A percentile compares a stretch with the other conserved stretches of the same genome.
Conservation (phyloP, 2,113 vertebrate species). For the Tragelaphus scriptus region DNA sequence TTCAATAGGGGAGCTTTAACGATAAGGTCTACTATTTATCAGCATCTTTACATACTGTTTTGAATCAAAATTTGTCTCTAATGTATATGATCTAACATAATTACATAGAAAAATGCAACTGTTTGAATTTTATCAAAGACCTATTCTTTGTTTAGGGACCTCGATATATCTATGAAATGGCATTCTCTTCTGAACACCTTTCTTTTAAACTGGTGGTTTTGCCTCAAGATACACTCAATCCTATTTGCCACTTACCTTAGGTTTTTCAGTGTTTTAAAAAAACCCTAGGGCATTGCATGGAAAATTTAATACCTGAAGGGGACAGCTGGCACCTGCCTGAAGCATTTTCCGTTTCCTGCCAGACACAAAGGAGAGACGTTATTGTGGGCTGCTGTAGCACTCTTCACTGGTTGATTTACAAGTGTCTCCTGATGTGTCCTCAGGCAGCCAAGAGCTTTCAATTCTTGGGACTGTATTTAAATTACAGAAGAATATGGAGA, state of each 20-base stretch:
- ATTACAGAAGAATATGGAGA: conserved; percentile 3
- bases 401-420: conserved; percentile 41
- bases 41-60: not conserved
- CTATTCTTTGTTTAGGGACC: conserved; percentile 39
- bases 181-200: conserved; percentile 29
- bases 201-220: conserved; percentile 51
- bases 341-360: conserved; percentile 35
- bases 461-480: not conserved
- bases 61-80: conserved; percentile 28
- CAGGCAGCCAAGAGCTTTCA: not conserved
- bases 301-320: conserved; percentile 51
- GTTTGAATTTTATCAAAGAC: conserved; percentile 26
- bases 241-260: conserved; percentile 39
- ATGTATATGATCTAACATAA: not conserved
- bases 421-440: not conserved
- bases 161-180: not conserved
- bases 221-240: conserved; percentile 23
- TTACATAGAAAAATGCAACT: conserved; percentile 38
- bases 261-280: conserved; percentile 40
- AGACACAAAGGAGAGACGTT: conserved; percentile 10
- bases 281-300: not conserved
- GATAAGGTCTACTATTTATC: not conserved
- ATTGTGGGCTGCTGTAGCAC: not conserved
- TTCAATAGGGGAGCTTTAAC: not conserved
- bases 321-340: conserved; percentile 51